A percentile compares a stretch with the other conserved stretches of the same genome.
Evolutionary conservation across 2,888 invertebrate species (phyloP).

Genomic region (Meganola albula): DNA sequence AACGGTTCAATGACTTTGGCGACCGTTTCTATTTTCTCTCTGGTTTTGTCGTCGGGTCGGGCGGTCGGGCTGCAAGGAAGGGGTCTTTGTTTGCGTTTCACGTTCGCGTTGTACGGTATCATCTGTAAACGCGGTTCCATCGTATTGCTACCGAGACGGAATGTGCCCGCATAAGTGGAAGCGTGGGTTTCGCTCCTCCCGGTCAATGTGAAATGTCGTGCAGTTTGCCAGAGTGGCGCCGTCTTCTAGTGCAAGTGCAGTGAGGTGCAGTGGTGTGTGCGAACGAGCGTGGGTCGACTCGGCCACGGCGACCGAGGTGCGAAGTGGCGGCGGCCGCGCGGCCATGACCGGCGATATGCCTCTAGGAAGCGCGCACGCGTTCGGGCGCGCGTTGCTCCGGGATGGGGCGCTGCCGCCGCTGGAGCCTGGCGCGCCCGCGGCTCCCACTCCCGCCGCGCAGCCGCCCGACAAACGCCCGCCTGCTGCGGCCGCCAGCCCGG

Average conservation of each 20-base stretch:
- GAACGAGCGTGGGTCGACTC: slow-evolving; percentile 65
- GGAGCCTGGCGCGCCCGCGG: slow-evolving; percentile 68
- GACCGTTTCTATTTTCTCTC: slow-evolving; percentile 78
- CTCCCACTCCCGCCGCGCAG: slow-evolving; percentile 60
- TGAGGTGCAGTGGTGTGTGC: slow-evolving; percentile 73
- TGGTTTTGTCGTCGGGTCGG: slow-evolving; percentile 71
- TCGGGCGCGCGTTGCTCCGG: slow-evolving; percentile 71
- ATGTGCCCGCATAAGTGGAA: slow-evolving; percentile 74
- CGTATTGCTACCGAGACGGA: slow-evolving; percentile 70
- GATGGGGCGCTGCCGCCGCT: slow-evolving; percentile 72
- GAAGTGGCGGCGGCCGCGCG: slow-evolving; percentile 68
- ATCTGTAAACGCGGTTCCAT: slow-evolving; percentile 57
- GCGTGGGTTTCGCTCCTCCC: slow-evolving; percentile 71
- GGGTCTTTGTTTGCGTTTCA: slow-evolving; percentile 77
- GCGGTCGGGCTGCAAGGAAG: slow-evolving; percentile 61
- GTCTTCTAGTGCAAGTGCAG: slow-evolving; percentile 72
- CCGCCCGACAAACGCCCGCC: slow-evolving; percentile 70
- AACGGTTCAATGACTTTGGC: slow-evolving; percentile 77
- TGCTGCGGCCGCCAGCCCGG: slow-evolving; percentile 86
- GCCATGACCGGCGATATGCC: slow-evolving; percentile 77
- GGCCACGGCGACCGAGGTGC: slow-evolving; percentile 70
- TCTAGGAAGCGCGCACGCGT: slow-evolving; percentile 75
- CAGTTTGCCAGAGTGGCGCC: slow-evolving; percentile 71
- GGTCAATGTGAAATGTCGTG: slow-evolving; percentile 71
- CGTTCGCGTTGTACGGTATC: slow-evolving; percentile 71